A percentile compares a stretch with the other conserved stretches of the same genome.
Conservation (phyloP, 2,888 invertebrate species). For the Synanthedon vespiformis region DNA sequence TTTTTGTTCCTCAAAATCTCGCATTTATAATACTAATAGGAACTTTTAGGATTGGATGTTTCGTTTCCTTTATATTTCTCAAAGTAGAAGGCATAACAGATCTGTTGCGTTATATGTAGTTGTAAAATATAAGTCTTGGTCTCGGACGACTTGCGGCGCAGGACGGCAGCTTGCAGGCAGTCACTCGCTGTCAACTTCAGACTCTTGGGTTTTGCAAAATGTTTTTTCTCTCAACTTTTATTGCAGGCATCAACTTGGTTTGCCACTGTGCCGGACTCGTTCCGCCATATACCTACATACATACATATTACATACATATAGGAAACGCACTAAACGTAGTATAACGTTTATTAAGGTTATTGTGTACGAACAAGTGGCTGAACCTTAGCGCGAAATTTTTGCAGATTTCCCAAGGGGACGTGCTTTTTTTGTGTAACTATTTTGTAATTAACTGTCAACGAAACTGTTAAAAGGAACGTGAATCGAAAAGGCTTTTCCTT, state of each 20-base stretch:
- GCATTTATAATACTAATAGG: too few species aligned
- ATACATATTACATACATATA: background rate
- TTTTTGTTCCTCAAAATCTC: too few species aligned
- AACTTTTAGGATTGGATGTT: too few species aligned
- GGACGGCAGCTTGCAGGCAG: conserved; percentile 8
- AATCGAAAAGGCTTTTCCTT: too few species aligned
- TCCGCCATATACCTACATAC: background rate
- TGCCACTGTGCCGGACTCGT: background rate
- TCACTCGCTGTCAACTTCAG: conserved; percentile 38
- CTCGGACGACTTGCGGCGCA: background rate
- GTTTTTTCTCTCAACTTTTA: background rate
- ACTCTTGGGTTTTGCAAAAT: background rate
- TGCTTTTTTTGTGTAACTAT: background rate
- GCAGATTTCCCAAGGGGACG: background rate
- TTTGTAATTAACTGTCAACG: too few species aligned
- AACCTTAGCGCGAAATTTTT: too few species aligned
- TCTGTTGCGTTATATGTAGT: background rate
- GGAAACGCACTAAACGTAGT: background rate
- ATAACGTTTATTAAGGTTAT: background rate
- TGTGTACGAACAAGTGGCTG: background rate
- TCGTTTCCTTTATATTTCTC: too few species aligned
- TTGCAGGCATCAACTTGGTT: background rate
- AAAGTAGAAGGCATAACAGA: background rate
- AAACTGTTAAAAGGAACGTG: too few species aligned
- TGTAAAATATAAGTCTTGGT: background rate